Evolutionary conservation across 2,113 vertebrate genomes (phyloP), one percentile per base, ranked within the genome.

Genomic region (Labrus mixtus): DNA sequence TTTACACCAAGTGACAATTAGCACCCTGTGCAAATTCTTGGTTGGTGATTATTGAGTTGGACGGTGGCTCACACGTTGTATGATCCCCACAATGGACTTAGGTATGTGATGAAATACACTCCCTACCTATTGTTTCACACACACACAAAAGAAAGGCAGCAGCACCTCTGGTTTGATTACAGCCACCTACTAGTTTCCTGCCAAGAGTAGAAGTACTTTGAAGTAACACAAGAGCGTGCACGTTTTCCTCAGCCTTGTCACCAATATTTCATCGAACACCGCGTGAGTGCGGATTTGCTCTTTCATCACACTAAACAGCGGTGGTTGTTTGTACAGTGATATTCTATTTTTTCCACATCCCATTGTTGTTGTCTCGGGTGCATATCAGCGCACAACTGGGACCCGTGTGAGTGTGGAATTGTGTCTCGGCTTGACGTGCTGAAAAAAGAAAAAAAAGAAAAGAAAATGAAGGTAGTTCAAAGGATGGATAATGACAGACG

Each of bases 361-460:
- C 53, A 56, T 72, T 77, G 69, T 83, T 81, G 85, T 81, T 66
- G 69, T 83, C 77, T 84, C 1, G 13, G 13, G 71, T 72, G 81
- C 36, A 15, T 54, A 76, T 86, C 69, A 57, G 73, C 75, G 81
- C 75, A 78, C 85, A 76, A 74, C 85, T 61, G 67, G 54, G 86
- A 82, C 39, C 86, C 85, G 64, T 73, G 74, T 36, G 53, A 82
- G 65, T 76, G 79, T 88, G 79, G 87, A 81, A 86, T 86, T 83
- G 79, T 74, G 76, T 82, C 84, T 82, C 76, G 19, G 83, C 71
- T 85, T 85, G 88, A 84, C 48, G 56, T 19, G 9, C 37, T 59
- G 41, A 19, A 25, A 29, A 56, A 71, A 36, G 60, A 16, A 51
- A 59, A 67, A 37, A 57, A 54, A 19, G 33, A 81, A 50, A 69